Conservation (phyloP, 2,888 invertebrate genomes). For the Chelonus formosanus region DNA sequence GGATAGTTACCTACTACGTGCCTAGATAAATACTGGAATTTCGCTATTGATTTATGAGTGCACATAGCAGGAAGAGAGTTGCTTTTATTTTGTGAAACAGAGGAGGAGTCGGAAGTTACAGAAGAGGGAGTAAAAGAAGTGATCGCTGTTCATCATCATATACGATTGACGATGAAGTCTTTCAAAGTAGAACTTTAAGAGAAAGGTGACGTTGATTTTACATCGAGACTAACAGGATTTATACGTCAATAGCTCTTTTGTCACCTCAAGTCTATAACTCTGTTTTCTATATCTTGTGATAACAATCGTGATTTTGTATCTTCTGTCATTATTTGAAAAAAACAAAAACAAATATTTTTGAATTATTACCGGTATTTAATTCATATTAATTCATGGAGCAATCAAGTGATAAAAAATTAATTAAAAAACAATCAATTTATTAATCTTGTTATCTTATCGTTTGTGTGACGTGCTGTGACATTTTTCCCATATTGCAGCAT, state of each 20-base stretch:
- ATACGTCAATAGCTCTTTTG: constrained; percentile 32
- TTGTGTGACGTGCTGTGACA: no score
- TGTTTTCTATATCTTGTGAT: background rate
- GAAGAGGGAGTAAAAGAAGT: constrained; percentile 27
- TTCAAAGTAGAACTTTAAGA: constrained; percentile 45
- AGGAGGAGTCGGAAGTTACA: constrained; percentile 22
- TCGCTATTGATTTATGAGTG: background rate
- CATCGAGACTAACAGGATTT: constrained; percentile 37
- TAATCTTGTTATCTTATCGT: no score
- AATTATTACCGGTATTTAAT: background rate
- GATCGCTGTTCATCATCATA: constrained; percentile 33
- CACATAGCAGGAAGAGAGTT: background rate
- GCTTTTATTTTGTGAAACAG: constrained; percentile 21
- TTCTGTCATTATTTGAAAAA: constrained; percentile 11
- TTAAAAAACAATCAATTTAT: background rate
- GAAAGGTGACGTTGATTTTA: constrained; percentile 43
- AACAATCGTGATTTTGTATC: background rate
- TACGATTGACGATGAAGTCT: constrained; percentile 39
- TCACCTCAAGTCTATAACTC: constrained; percentile 11
- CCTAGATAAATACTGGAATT: background rate
- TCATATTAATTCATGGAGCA: constrained; percentile 2
- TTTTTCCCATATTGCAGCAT: no score
- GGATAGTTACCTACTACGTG: no score
- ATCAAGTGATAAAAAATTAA: constrained; percentile 10
- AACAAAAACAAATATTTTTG: background rate